These are phyloP conservation scores for Hyles vespertilio DNA, from an alignment of 1,140 invertebrate genomes.

Conservation along the genomic window DNA sequence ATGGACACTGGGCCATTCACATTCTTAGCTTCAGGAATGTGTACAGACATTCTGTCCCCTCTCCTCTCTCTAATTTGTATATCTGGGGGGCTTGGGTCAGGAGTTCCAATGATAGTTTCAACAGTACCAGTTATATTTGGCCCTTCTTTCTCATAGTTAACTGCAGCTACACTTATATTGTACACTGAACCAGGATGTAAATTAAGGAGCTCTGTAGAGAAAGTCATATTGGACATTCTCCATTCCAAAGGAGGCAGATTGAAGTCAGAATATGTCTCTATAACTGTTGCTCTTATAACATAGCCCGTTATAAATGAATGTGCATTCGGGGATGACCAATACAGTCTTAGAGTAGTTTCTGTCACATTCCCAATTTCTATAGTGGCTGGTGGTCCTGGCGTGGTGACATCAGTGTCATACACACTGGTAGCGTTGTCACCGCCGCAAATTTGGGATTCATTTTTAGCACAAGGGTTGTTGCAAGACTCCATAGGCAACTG, in stretches of 20 bases:
- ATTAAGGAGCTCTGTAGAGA: constrained; percentile 75
- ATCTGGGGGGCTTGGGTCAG: constrained; percentile 78
- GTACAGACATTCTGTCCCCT: constrained; percentile 78
- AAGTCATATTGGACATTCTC: constrained; percentile 69
- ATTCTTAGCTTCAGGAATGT: constrained; percentile 79
- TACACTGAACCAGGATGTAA: constrained; percentile 85
- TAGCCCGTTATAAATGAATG: constrained; percentile 65
- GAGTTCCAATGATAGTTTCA: constrained; percentile 83
- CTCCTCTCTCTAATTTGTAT: constrained; percentile 79
- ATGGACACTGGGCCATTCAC: constrained; percentile 84
- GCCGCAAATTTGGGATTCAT: constrained; percentile 74
- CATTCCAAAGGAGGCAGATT: constrained; percentile 59
- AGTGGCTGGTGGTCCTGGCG: constrained; percentile 67
- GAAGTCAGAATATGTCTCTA: constrained; percentile 68
- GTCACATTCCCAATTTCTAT: constrained; percentile 66
- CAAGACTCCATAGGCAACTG: constrained; percentile 51
- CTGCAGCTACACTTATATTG: constrained; percentile 81
- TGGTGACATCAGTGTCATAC: constrained; percentile 69
- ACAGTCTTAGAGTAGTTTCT: constrained; percentile 71
- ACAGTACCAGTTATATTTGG: constrained; percentile 70
- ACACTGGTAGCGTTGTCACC: constrained; percentile 73
- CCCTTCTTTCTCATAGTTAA: constrained; percentile 79
- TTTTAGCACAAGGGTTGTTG: constrained; percentile 69
- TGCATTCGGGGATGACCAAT: constrained; percentile 69
- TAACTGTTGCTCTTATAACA: constrained; percentile 62